Percentiles rank a stretch among this genome's conserved stretches.
phyloP scores from a whole-genome alignment of 2,797 vertebrate species.

The Gymnoscopelus braueri region DNA sequence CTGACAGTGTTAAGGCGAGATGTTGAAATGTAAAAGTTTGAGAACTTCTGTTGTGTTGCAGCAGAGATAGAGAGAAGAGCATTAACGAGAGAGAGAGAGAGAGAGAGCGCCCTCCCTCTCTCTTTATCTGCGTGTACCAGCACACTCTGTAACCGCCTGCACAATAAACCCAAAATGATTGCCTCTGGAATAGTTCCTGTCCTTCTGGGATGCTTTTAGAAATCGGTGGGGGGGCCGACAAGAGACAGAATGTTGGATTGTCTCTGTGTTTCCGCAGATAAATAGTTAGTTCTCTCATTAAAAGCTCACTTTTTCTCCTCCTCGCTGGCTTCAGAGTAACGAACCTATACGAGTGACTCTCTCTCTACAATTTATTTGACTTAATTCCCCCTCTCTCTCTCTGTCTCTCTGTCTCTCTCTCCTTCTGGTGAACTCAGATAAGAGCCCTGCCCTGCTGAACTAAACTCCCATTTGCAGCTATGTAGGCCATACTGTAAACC shows the following conservation, averaged over 20 bases:
- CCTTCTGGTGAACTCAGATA: constrained; percentile 31
- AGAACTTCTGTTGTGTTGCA: constrained; percentile 1
- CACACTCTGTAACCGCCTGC: constrained; percentile 16
- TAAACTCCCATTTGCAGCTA: background rate
- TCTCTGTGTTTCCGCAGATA: constrained; percentile 14
- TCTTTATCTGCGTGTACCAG: constrained; percentile 30
- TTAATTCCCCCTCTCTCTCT: too few species aligned
- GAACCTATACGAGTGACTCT: background rate
- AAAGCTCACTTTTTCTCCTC: too few species aligned
- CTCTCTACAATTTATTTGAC: background rate
- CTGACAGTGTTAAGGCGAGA: too few species aligned
- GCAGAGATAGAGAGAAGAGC: constrained; percentile 5
- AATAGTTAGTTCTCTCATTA: background rate
- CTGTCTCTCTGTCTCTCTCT: background rate
- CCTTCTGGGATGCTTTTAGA: constrained; percentile 51
- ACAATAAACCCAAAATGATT: constrained; percentile 14
- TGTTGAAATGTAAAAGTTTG: background rate
- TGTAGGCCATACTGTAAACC: background rate
- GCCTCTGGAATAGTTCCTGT: background rate
- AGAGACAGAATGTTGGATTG: background rate
- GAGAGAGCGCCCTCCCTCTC: constrained; percentile 12
- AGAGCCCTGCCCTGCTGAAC: constrained; percentile 11
- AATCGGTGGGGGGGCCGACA: background rate
- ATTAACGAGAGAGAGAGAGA: constrained; percentile 39
- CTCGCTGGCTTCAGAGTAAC: too few species aligned